A percentile compares a stretch with the other conserved stretches of the same genome.
phyloP scores from a whole-genome alignment of 2,888 invertebrate genomes.

The Clistopyga incitator region DNA sequence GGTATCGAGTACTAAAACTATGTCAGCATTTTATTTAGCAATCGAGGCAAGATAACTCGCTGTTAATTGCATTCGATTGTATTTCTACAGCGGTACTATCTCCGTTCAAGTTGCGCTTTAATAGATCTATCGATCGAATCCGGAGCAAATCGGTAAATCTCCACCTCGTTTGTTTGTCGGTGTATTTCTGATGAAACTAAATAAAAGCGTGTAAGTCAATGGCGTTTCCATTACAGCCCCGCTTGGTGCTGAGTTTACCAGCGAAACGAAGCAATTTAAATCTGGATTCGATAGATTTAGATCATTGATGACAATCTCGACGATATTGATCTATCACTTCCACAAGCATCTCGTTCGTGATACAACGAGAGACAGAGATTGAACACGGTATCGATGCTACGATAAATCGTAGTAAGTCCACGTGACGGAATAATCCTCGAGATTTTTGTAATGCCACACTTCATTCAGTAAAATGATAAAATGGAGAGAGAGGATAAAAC shows the following conservation, averaged over 20 bases:
- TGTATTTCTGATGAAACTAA: constrained; percentile 15
- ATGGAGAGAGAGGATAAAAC: neutral
- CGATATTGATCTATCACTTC: constrained; percentile 17
- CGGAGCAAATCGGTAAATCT: constrained; percentile 4
- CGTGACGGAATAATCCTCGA: neutral
- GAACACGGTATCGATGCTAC: neutral
- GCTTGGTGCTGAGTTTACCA: neutral
- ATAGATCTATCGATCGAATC: constrained; percentile 22
- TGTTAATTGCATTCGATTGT: constrained; percentile 46
- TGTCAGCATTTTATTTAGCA: constrained; percentile 35
- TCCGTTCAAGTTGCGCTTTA: constrained; percentile 1
- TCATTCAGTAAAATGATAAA: constrained; percentile 55
- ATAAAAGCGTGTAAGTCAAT: constrained; percentile 21
- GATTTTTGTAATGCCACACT: constrained; percentile 36
- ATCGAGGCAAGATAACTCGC: constrained; percentile 44
- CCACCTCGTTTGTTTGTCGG: neutral
- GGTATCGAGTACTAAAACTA: constrained; percentile 18
- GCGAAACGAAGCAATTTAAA: constrained; percentile 1
- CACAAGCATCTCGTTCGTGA: constrained; percentile 8
- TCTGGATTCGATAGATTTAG: constrained; percentile 22
- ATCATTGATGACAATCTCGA: constrained; percentile 40
- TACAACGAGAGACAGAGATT: neutral
- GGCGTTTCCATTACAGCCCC: neutral
- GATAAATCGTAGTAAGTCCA: constrained; percentile 7
- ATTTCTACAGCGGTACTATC: constrained; percentile 14